Base-by-base conservation (phyloP, 2,888 invertebrate species). In the Drosophila tanythrix region DNA sequence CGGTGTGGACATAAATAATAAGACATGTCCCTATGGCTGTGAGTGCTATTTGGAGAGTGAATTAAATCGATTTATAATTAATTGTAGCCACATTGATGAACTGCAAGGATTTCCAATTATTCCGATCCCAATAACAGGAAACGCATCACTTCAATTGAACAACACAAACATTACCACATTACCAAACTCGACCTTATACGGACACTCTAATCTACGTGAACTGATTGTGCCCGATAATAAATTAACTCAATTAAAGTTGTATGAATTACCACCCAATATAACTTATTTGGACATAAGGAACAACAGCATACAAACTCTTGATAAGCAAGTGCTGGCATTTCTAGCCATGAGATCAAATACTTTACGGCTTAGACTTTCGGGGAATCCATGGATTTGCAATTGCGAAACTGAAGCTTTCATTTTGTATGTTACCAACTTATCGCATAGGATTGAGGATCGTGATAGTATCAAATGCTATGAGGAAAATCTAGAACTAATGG, bases 201-300 rank as follows among this genome's bases (percentile, higher is more conserved):
- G 62, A n/a, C 71, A 71, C 33, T 29, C 27, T 6, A 36, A 15
- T 35, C 10, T 75, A n/a, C 8, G n/a, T 11, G 36, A 48, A 18
- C 55, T 75, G 10, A 29, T 59, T 6, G 48, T 75, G 15, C 40
- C 51, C 3, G 29, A 60, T 11, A 75, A 76, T 11, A n/a, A 13
- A 0, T 18, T 74, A 3, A 35, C 33, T 1, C 6, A 35, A 11
- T 18, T 75, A 2, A 48, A 5, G 2, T 27, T 35, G 1, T 13
- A 13, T 7, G n/a, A 61, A 29, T 38, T 75, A 0, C 74, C 75
- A 2, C 11, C 7, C 3, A 48, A 52, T 1, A 48, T 75, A 1
- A 36, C 51, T 10, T 70, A 70, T 31, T 25, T 71, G 10, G 67
- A 75, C n/a, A 40, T 76, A 8, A 38, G 76, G 6, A 67, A 72